Conservation (phyloP, 35 echinoderm and acorn worm genomes). For the Lytechinus variegatus region DNA sequence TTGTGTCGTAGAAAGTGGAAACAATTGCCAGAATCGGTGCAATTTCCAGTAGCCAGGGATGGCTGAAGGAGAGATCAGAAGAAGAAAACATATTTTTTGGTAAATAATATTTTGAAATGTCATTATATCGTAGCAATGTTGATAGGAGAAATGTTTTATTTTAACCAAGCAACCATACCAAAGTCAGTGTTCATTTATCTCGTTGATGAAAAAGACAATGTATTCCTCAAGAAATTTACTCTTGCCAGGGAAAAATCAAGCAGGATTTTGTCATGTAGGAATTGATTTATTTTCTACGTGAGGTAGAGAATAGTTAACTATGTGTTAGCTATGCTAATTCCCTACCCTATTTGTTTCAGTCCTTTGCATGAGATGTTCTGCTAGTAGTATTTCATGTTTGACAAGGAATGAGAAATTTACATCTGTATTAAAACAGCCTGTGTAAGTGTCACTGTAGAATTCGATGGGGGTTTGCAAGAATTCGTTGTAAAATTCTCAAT, state of each 20-base stretch:
- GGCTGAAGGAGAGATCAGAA: neutral
- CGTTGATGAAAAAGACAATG: neutral
- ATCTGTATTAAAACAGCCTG: too few relatives aligned
- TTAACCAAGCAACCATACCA: slow-evolving; percentile 20
- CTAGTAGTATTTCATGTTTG: too few relatives aligned
- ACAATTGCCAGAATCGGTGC: neutral
- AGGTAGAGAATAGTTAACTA: neutral
- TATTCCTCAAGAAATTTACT: neutral
- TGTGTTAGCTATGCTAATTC: neutral
- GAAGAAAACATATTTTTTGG: neutral
- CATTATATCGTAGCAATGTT: neutral
- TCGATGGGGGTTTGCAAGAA: too few relatives aligned
- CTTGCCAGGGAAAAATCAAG: neutral
- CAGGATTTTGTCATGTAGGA: neutral
- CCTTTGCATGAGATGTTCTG: neutral
- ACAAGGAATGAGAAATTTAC: too few relatives aligned
- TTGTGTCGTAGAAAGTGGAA: neutral
- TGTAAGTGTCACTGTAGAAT: too few relatives aligned
- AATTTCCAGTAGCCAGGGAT: neutral
- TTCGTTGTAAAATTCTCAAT: too few relatives aligned
- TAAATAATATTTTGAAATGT: slow-evolving; percentile 22
- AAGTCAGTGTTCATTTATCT: slow-evolving; percentile 28
- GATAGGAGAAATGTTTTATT: neutral
- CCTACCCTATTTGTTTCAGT: neutral
- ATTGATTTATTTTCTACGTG: neutral